A percentile compares a stretch with the other conserved stretches of the same genome.
phyloP scores from a whole-genome alignment of 2,888 invertebrate genomes.

The Pristionchus entomophagus region DNA sequence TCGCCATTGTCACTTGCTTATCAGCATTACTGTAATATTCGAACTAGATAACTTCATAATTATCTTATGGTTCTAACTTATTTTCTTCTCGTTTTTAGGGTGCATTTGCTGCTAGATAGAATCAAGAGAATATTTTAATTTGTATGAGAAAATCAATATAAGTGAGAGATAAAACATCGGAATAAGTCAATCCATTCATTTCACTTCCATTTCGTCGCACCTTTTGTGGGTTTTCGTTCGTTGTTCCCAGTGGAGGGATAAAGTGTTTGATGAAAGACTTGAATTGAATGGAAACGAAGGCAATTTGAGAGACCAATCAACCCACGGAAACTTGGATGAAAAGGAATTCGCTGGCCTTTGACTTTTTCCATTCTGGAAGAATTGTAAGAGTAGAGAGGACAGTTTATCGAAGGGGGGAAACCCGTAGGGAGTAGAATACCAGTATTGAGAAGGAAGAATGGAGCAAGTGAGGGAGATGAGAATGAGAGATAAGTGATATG shows the following conservation, averaged over 20 bases:
- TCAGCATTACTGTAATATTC: constrained; percentile 1
- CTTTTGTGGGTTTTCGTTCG: constrained; percentile 26
- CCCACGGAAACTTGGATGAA: constrained; percentile 8
- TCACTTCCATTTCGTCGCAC: neutral
- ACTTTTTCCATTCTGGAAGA: neutral
- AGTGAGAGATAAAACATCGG: neutral
- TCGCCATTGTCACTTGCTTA: neutral
- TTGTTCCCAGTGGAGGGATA: constrained; percentile 25
- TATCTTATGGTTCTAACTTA: constrained; percentile 10
- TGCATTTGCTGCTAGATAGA: constrained; percentile 4
- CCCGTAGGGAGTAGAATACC: neutral
- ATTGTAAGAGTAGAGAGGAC: neutral
- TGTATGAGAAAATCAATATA: constrained; percentile 16
- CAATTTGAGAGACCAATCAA: neutral
- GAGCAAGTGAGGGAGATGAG: constrained; percentile 39
- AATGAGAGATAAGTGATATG: neutral
- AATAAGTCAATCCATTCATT: neutral
- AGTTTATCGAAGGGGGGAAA: neutral
- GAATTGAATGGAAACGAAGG: constrained; percentile 33
- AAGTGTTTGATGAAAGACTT: constrained; percentile 32
- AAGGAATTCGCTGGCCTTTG: neutral
- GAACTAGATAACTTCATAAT: neutral
- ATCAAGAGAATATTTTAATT: neutral
- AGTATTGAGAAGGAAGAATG: neutral
- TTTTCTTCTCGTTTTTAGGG: neutral